A percentile compares a stretch with the other conserved stretches of the same genome.
phyloP scores from a whole-genome alignment of 2,888 invertebrate species.

The Neoascia interrupta region DNA sequence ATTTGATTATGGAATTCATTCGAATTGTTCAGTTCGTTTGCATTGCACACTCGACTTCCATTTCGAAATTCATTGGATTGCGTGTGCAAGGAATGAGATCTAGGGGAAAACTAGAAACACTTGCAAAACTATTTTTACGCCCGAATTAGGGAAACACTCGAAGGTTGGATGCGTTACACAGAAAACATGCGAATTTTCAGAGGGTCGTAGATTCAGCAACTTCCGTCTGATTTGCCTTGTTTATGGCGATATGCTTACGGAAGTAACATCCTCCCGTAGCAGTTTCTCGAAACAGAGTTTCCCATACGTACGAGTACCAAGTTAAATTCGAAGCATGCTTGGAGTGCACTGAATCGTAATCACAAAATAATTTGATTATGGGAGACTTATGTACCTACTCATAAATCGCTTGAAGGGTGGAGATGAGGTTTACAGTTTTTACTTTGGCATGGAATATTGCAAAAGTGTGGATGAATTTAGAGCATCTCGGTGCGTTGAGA shows the following conservation, averaged over 20 bases:
- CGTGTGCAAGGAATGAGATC: not conserved
- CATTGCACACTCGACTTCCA: not conserved
- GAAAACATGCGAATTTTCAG: constrained; percentile 52
- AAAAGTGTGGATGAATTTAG: no score
- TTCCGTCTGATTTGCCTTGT: constrained; percentile 1
- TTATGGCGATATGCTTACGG: constrained; percentile 7
- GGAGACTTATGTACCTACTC: constrained; percentile 40
- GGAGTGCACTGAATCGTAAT: constrained; percentile 48
- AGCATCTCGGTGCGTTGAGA: no score
- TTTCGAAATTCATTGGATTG: constrained; percentile 49
- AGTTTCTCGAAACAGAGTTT: not conserved
- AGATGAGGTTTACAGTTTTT: no score
- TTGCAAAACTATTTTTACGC: constrained; percentile 13
- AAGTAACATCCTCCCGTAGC: constrained; percentile 38
- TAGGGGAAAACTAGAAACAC: constrained; percentile 4
- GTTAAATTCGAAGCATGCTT: constrained; percentile 1
- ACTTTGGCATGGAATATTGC: no score
- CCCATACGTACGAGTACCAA: constrained; percentile 2
- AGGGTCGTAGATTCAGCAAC: constrained; percentile 10
- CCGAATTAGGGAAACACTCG: no score
- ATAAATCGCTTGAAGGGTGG: constrained; percentile 43
- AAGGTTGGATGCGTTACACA: no score
- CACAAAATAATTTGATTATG: constrained; percentile 61
- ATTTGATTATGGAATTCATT: constrained; percentile 42
- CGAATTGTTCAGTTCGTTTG: constrained; percentile 13